Percentiles rank a stretch among this genome's conserved stretches.
phyloP scores from a whole-genome alignment of 1,140 invertebrate species.

The Pollicipes pollicipes region DNA sequence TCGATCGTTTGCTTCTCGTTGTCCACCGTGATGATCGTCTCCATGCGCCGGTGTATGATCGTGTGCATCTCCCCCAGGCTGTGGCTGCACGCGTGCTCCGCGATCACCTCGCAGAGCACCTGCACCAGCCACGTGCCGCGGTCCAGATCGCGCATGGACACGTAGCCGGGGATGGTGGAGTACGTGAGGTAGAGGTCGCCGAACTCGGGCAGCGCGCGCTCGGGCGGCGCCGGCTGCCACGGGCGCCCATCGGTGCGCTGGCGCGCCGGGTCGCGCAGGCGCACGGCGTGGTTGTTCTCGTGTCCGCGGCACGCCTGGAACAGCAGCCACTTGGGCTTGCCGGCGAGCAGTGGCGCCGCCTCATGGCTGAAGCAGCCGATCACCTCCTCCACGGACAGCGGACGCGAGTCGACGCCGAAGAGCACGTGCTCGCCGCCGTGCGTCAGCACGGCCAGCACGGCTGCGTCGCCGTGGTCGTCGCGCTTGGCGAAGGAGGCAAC shows the following conservation, averaged over 20 bases:
- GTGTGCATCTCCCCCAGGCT: not conserved
- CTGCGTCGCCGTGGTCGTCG: not conserved
- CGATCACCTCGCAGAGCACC: not conserved
- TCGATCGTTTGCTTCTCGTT: constrained; percentile 3
- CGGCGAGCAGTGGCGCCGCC: not conserved
- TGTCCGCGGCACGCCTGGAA: not conserved
- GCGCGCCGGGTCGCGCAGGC: not conserved
- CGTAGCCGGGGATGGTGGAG: not conserved
- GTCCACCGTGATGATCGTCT: not conserved
- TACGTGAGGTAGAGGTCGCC: not conserved
- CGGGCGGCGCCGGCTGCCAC: not conserved
- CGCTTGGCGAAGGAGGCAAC: not conserved
- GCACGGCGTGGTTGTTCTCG: not conserved
- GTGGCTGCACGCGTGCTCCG: not conserved
- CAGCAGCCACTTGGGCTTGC: constrained; percentile 6
- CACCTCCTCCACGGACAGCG: not conserved
- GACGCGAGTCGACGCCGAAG: not conserved
- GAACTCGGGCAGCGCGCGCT: not conserved
- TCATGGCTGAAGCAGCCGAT: not conserved
- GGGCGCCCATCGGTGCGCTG: not conserved
- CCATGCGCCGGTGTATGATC: not conserved
- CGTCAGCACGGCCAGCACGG: constrained; percentile 1
- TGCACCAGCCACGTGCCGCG: constrained; percentile 2
- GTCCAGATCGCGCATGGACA: constrained; percentile 2
- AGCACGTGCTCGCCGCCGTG: not conserved